Base-by-base conservation (phyloP, 2,113 vertebrate species). In the Phaethornis superciliosus region DNA sequence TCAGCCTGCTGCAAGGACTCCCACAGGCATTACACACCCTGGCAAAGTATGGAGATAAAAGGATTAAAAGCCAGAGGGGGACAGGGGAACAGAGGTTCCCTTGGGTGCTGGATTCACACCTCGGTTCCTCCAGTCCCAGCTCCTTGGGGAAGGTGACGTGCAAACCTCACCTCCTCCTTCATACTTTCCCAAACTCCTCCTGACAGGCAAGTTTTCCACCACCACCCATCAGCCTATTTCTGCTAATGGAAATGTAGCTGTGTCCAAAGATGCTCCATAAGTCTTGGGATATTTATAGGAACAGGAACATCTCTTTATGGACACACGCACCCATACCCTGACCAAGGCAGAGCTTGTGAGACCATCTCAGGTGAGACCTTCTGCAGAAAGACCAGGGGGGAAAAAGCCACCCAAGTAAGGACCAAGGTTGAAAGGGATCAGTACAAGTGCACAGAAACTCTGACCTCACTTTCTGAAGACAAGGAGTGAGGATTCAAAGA, bases 291-390 rank as follows among this genome's bases (percentile, higher is more conserved):
- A 95, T 91, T 95, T 90, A 67, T 77, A 78, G 89, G 51, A 67
- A 76, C 72, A 79, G 74, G 67, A 85, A 62, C 33, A 40, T 77
- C 83, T 72, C 85, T 35, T 40, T 70, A 42, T 10, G 59, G 63
- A 44, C 52, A 54, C 9, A 1, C 2, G 1, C 30, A 28, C 20
- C 11, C 16, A 19, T 3, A 33, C 8, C 7, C 35, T 37, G 26
- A 28, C 4, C 1, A 0, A 30, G 65, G 27, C 68, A 42, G 7
- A 69, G 42, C 42, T 51, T 8, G 17, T 0, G 1, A 64, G 40
- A 46, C 28, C 12, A 15, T 3, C 42, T 65, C 65, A 32, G 77
- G 59, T 51, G 28, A 51, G 35, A 77, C 14, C 32, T 26, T 15
- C 0, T 2, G 37, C 44, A 81, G 42, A 28, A 78, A 51, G 10